phyloP scores from a whole-genome alignment of 1,140 invertebrate species.

The Drosophila mojavensis region DNA sequence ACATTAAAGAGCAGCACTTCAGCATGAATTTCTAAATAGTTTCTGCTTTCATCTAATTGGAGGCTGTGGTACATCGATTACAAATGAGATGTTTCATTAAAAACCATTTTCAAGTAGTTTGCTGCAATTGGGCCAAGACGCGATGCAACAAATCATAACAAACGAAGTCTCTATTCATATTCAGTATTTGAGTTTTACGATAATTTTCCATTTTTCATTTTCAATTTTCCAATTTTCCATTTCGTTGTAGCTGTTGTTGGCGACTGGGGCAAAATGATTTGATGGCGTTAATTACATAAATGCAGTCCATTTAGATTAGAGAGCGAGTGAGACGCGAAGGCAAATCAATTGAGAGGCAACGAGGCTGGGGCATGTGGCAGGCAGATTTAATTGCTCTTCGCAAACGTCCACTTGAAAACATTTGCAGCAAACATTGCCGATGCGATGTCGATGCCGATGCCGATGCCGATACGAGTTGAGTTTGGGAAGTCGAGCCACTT shows the following conservation, averaged over 20 bases:
- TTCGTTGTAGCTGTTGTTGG: background rate
- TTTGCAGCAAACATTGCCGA: constrained; percentile 9
- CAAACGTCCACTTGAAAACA: constrained; percentile 40
- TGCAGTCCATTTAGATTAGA: constrained; percentile 51
- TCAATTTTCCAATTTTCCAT: constrained; percentile 2
- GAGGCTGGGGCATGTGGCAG: background rate
- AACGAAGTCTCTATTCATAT: constrained; percentile 39
- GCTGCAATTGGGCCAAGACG: constrained; percentile 20
- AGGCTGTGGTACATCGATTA: constrained; percentile 2
- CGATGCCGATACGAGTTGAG: background rate
- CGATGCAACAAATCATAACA: constrained; percentile 23
- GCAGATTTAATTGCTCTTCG: constrained; percentile 36
- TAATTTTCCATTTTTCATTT: constrained; percentile 7
- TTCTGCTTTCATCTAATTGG: constrained; percentile 19
- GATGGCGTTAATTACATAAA: constrained; percentile 55
- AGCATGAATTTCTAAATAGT: background rate
- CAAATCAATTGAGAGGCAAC: background rate
- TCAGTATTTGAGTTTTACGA: constrained; percentile 34
- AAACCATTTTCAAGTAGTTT: constrained; percentile 47
- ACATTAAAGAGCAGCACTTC: constrained; percentile 7
- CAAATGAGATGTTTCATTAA: constrained; percentile 38
- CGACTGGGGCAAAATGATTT: constrained; percentile 36
- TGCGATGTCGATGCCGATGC: background rate
- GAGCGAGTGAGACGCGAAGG: background rate
- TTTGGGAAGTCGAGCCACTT: constrained; percentile 23